A percentile compares a stretch with the other conserved stretches of the same genome.
Evolutionary conservation across 1,140 invertebrate genomes (phyloP).

Genomic region (Cepaea nemoralis): DNA sequence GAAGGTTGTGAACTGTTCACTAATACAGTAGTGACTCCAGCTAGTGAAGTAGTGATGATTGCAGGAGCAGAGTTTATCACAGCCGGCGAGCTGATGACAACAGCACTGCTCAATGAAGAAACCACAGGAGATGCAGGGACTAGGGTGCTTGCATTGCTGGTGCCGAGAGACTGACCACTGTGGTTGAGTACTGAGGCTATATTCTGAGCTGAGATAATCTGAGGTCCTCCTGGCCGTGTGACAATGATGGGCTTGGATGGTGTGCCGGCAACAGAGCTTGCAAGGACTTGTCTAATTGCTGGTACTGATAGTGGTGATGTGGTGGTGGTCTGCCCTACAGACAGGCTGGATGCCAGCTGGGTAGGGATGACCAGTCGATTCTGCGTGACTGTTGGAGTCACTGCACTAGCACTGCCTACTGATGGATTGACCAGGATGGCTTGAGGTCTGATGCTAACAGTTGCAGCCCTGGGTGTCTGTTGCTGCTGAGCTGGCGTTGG

Average conservation of each 20-base stretch:
- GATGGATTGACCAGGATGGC: constrained; percentile 46
- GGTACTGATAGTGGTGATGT: constrained; percentile 19
- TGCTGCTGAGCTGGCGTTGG: constrained; percentile 48
- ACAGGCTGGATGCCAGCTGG: constrained; percentile 35
- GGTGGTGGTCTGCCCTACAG: constrained; percentile 16
- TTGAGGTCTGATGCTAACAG: constrained; percentile 46
- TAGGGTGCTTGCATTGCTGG: background rate
- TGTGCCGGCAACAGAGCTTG: constrained; percentile 19
- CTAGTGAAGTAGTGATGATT: background rate
- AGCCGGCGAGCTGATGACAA: constrained; percentile 40
- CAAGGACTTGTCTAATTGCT: constrained; percentile 33
- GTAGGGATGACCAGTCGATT: constrained; percentile 48
- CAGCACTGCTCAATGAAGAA: constrained; percentile 19
- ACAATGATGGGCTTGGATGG: constrained; percentile 29
- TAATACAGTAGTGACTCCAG: constrained; percentile 15
- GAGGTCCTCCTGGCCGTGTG: constrained; percentile 21
- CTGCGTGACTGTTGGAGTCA: constrained; percentile 33
- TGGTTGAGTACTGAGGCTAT: constrained; percentile 14
- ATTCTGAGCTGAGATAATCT: constrained; percentile 35
- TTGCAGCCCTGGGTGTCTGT: constrained; percentile 33
- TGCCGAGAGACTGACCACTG: background rate
- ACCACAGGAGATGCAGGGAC: constrained; percentile 6
- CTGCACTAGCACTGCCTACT: constrained; percentile 35
- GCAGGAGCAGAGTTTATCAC: constrained; percentile 18
- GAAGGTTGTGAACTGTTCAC: constrained; percentile 34